Evolutionary conservation across 2,888 invertebrate genomes (phyloP).

Genomic region (Parasteatoda lunata): DNA sequence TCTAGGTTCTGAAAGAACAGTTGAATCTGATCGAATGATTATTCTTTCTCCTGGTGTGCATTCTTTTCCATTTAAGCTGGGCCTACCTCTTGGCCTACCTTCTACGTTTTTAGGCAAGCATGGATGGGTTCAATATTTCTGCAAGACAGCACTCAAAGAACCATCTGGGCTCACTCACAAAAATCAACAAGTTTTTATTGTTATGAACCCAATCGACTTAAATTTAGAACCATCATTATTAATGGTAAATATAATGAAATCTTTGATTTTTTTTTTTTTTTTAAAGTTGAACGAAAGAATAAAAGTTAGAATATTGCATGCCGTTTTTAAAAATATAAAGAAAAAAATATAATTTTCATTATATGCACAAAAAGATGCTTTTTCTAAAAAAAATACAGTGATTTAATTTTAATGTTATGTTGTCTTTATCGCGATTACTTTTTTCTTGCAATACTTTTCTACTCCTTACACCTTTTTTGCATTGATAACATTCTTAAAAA

Average conservation of each 20-base stretch:
- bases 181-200: conserved; percentile 97
- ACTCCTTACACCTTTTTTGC: no score
- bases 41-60: conserved; percentile 93
- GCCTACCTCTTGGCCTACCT: conserved; percentile 89
- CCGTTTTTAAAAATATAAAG: no score
- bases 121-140: conserved; percentile 96
- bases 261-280: background rate
- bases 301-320: no score
- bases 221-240: conserved; percentile 91
- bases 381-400: no score
- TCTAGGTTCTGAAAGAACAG: conserved; percentile 54
- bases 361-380: no score
- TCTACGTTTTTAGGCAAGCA: conserved; percentile 95
- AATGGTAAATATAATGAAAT: conserved; percentile 79
- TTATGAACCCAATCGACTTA: conserved; percentile 95
- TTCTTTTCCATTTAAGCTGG: conserved; percentile 94
- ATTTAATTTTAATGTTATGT: no score
- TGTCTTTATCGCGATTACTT: no score
- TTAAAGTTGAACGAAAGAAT: no score
- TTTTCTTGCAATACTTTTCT: no score
- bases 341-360: no score
- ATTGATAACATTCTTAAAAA: no score
- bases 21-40: conserved; percentile 76
- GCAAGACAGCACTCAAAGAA: conserved; percentile 90
- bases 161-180: conserved; percentile 92